A percentile compares a stretch with the other conserved stretches of the same genome.
These are phyloP conservation scores for Pelecanus crispus DNA, from an alignment of 2,113 vertebrate genomes.

Conservation along the genomic window DNA sequence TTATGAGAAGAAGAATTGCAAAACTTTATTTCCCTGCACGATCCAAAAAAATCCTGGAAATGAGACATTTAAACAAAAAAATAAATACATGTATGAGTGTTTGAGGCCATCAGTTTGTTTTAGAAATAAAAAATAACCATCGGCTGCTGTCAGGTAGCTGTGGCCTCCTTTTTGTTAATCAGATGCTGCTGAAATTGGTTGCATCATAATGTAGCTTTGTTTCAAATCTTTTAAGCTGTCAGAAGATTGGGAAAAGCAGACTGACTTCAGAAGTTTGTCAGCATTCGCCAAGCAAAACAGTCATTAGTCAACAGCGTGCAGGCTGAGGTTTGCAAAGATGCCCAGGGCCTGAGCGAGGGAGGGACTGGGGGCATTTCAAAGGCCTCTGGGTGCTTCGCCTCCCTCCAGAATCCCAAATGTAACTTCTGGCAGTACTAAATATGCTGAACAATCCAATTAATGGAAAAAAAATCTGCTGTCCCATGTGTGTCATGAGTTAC, in stretches of 20 bases:
- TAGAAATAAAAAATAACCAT: not conserved
- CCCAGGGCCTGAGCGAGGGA: not conserved
- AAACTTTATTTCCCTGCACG: conserved; percentile 50
- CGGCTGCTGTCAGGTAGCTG: conserved; percentile 4
- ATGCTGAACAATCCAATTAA: not conserved
- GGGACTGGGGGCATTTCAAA: not conserved
- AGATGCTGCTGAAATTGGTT: conserved; percentile 52
- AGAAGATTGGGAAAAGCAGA: conserved; percentile 19
- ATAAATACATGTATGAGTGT: conserved; percentile 11
- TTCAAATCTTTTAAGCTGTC: conserved; percentile 54
- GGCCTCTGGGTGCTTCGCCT: not conserved
- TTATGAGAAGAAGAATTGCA: conserved; percentile 57
- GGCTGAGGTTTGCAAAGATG: not conserved
- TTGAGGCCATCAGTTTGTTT: conserved; percentile 4
- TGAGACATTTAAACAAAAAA: conserved; percentile 45
- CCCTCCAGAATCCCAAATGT: not conserved
- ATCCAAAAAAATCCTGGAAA: conserved; percentile 29
- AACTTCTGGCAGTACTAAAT: not conserved
- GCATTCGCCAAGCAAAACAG: conserved; percentile 27
- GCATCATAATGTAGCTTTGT: conserved; percentile 51
- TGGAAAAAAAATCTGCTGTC: not conserved
- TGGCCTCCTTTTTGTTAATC: conserved; percentile 30
- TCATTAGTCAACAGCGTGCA: not conserved
- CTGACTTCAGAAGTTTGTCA: conserved; percentile 25
- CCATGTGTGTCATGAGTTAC: not conserved